Conservation (phyloP, 1,140 invertebrate species). For the Sminthurinus signatus region DNA sequence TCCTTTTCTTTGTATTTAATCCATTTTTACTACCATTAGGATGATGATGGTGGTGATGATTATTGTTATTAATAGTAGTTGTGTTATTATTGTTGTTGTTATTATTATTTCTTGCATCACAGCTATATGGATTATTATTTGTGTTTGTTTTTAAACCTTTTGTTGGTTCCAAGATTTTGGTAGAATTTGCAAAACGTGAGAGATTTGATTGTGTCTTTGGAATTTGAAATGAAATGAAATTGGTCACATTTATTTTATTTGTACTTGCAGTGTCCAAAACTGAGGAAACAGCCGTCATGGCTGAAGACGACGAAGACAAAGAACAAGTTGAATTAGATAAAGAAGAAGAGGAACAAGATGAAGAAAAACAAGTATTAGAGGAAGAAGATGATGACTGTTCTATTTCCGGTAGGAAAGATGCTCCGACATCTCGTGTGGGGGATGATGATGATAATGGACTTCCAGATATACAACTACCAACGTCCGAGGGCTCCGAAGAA, state of each 20-base stretch:
- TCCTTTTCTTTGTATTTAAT: background rate
- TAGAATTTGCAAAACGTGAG: background rate
- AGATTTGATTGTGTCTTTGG: conserved; percentile 12
- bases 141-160: background rate
- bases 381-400: conserved; percentile 49
- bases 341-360: conserved; percentile 16
- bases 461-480: conserved; percentile 11
- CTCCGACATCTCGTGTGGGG: background rate
- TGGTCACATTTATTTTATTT: conserved; percentile 15
- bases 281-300: conserved; percentile 15
- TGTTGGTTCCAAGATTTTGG: conserved; percentile 3
- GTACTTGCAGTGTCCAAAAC: conserved; percentile 1
- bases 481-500: conserved; percentile 27
- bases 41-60: background rate
- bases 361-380: too few relatives aligned
- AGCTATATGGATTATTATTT: background rate
- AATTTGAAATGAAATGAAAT: conserved; percentile 26
- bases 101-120: background rate
- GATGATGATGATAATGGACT: background rate
- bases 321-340: too few relatives aligned
- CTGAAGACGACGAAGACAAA: conserved; percentile 15
- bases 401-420: background rate
- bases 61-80: background rate
- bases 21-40: too few relatives aligned
- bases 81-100: background rate